Percentiles rank a stretch among this genome's conserved stretches.
Conservation (phyloP, 2,888 invertebrate genomes). For the Parascotia fuliginaria region DNA sequence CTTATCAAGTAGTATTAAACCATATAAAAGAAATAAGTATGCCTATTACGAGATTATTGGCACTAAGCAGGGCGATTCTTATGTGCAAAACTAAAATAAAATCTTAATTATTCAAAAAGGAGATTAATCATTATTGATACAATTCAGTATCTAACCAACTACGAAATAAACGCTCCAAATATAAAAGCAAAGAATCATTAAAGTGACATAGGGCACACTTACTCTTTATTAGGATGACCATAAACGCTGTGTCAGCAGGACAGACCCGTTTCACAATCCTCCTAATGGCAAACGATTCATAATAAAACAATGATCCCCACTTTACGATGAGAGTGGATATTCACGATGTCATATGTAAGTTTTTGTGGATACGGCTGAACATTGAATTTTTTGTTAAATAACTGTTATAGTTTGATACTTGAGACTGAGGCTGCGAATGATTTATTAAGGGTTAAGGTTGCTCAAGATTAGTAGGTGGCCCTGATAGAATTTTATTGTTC, state of each 20-base stretch:
- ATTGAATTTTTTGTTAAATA: conserved; percentile 20
- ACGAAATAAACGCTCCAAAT: conserved; percentile 21
- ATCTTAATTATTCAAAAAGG: too few relatives aligned
- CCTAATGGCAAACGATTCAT: conserved; percentile 61
- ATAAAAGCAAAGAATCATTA: conserved; percentile 56
- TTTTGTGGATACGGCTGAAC: conserved; percentile 28
- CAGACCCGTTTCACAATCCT: conserved; percentile 46
- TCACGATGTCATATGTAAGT: conserved; percentile 37
- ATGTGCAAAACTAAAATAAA: too few relatives aligned
- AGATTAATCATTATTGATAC: too few relatives aligned
- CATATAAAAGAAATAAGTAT: too few relatives aligned
- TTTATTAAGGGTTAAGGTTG: conserved; percentile 1
- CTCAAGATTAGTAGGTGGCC: neutral
- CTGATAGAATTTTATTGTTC: neutral
- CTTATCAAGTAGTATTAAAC: too few relatives aligned
- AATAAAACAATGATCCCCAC: conserved; percentile 62
- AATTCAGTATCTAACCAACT: too few relatives aligned
- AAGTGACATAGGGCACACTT: conserved; percentile 54
- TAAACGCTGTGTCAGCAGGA: conserved; percentile 58
- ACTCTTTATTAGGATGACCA: conserved; percentile 60
- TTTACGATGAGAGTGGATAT: conserved; percentile 47
- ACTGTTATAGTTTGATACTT: conserved; percentile 8
- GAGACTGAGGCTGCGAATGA: conserved; percentile 1
- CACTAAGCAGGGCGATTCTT: too few relatives aligned
- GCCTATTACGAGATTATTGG: too few relatives aligned